A percentile compares a stretch with the other conserved stretches of the same genome.
These are phyloP conservation scores for Eristalis tenax DNA, from an alignment of 2,888 invertebrate genomes.

Conservation along the genomic window DNA sequence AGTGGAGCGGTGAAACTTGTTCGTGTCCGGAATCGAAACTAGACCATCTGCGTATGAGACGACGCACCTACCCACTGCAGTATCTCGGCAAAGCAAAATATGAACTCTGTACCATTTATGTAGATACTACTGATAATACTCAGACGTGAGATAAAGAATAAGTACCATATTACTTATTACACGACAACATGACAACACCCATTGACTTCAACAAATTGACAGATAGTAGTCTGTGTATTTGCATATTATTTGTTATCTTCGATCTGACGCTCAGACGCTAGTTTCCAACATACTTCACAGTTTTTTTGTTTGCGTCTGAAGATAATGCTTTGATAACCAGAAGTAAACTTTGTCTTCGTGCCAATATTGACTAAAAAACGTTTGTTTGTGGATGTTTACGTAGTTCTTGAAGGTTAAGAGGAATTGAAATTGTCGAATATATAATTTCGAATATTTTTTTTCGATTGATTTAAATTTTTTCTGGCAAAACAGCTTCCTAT, in stretches of 20 bases:
- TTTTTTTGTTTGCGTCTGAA: background rate
- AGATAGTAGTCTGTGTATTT: background rate
- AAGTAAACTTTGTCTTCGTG: background rate
- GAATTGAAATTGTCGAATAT: background rate
- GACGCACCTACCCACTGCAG: too few relatives aligned
- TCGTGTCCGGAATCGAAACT: too few relatives aligned
- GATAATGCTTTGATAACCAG: background rate
- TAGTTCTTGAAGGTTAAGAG: background rate
- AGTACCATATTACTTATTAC: too few relatives aligned
- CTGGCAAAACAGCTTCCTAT: background rate
- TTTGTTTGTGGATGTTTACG: background rate
- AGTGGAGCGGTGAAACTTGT: too few relatives aligned
- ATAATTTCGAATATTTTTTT: background rate
- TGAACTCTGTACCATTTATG: too few relatives aligned
- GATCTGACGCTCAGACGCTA: background rate
- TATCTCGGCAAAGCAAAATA: too few relatives aligned
- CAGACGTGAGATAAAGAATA: too few relatives aligned
- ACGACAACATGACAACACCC: too few relatives aligned
- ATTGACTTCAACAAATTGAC: background rate
- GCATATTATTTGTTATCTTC: background rate
- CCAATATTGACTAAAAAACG: background rate
- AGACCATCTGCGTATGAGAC: too few relatives aligned
- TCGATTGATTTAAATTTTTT: background rate
- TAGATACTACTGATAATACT: too few relatives aligned
- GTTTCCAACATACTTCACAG: background rate